Evolutionary conservation across 2,797 vertebrate species (phyloP), one percentile per base, ranked within the genome.

Genomic region (Platalea minor): DNA sequence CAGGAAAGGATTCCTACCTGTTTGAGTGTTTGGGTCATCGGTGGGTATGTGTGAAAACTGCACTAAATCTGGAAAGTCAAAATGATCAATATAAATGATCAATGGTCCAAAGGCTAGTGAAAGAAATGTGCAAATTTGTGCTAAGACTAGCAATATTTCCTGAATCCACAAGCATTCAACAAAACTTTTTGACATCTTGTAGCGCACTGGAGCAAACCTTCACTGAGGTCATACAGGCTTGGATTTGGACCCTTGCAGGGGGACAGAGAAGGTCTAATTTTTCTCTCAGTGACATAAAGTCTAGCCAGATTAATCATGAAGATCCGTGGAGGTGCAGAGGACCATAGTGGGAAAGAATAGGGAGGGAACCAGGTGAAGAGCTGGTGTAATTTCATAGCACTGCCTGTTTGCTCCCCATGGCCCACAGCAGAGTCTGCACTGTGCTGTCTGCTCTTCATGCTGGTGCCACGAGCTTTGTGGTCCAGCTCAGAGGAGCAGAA

Each of bases 331-430:
- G 65, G 45, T 53, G 50, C 31, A 63, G 23, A 69, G 16, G 16
- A 57, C 25, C 19, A 35, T 43, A 37, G 41, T 15, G 26, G 13
- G 25, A 78, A 89, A 19, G 19, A 64, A 64, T 5, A 9, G 7
- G 6, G 14, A 76, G 9, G 26, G 51, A 80, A 83, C 6, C 9
- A 31, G 15, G 16, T 19, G 37, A 74, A n/a, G 16, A 33, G 10
- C 6, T 2, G 2, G 4, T 18, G 15, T 25, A 41, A 68, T 43
- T 78, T 85, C 28, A 10, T 6, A 75, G 33, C n/a, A 39, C 2
- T 64, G 16, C 13, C 39, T 43, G 13, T n/a, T 77, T 1, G 0
- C 4, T 3, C 4, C 28, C 11, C 1, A 1, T 5, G 33, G 17
- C 24, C 33, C 31, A 33, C 11, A 19, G 26, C 29, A 51, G 63